A percentile compares a stretch with the other conserved stretches of the same genome.
Conservation (phyloP, 2,113 vertebrate genomes). For the Phrynosoma platyrhinos region DNA sequence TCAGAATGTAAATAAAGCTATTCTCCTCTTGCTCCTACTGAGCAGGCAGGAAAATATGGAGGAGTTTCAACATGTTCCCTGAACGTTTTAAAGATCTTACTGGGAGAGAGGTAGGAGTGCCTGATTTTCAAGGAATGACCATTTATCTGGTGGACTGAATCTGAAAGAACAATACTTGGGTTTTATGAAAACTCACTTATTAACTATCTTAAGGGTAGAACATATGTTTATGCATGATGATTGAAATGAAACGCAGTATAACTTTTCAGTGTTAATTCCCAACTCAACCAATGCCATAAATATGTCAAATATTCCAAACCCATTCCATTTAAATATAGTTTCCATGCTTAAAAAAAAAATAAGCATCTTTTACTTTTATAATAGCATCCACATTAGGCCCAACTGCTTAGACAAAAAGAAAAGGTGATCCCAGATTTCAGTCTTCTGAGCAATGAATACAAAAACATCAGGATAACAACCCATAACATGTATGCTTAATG, state of each 20-base stretch:
- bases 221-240: background rate
- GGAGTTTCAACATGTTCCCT: background rate
- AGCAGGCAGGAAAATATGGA: background rate
- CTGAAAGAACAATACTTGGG: background rate
- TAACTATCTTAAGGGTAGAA: background rate
- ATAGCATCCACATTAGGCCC: background rate
- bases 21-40: background rate
- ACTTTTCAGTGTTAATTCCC: background rate
- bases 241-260: background rate
- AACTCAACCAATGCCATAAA: background rate
- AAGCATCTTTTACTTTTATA: background rate
- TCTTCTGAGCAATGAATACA: background rate
- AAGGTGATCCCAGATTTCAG: background rate
- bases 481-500: no score
- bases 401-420: background rate
- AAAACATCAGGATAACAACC: background rate
- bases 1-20: background rate
- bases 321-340: background rate
- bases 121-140: background rate
- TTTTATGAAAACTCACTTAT: background rate
- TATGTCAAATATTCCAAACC: background rate
- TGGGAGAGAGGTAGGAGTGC: background rate
- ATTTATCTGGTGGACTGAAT: background rate
- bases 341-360: background rate
- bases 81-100: background rate